These are phyloP conservation scores for Ctenopoma kingsleyae DNA, from an alignment of 2,797 vertebrate genomes.

Conservation along the genomic window DNA sequence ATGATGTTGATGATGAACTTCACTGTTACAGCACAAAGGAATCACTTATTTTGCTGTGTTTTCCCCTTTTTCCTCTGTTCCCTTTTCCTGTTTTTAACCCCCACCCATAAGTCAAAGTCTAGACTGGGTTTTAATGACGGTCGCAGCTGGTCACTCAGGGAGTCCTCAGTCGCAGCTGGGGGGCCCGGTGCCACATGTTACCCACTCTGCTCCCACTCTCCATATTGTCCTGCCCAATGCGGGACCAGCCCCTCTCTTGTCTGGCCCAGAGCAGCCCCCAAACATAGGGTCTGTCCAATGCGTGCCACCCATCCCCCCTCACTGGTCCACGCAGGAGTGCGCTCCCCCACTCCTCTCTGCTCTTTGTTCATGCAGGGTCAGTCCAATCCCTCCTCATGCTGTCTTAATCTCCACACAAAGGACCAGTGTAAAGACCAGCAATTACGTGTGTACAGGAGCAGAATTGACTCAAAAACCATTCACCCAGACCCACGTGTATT, in stretches of 20 bases:
- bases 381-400: constrained; percentile 85
- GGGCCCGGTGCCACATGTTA: constrained; percentile 43
- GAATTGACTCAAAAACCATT: constrained; percentile 66
- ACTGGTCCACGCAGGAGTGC: constrained; percentile 39
- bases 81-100: constrained; percentile 56
- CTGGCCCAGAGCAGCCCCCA: constrained; percentile 63
- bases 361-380: constrained; percentile 80
- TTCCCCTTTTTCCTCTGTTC: constrained; percentile 43
- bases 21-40: constrained; percentile 64
- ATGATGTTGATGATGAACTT: constrained; percentile 87
- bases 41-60: constrained; percentile 40
- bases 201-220: constrained; percentile 35
- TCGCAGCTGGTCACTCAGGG: constrained; percentile 81
- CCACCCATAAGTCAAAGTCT: constrained; percentile 83
- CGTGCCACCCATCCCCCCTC: constrained; percentile 60
- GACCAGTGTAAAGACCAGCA: constrained; percentile 86
- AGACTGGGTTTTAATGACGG: constrained; percentile 87
- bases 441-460: constrained; percentile 82
- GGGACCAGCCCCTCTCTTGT: constrained; percentile 66
- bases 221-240: constrained; percentile 65
- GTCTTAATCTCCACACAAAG: constrained; percentile 88
- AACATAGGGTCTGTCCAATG: constrained; percentile 62
- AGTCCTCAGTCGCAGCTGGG: constrained; percentile 72
- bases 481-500: constrained; percentile 50
- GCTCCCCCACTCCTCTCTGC: constrained; percentile 66